phyloP scores from a whole-genome alignment of 64 coral and sea anemone genomes.

The Anthopleura sola region DNA sequence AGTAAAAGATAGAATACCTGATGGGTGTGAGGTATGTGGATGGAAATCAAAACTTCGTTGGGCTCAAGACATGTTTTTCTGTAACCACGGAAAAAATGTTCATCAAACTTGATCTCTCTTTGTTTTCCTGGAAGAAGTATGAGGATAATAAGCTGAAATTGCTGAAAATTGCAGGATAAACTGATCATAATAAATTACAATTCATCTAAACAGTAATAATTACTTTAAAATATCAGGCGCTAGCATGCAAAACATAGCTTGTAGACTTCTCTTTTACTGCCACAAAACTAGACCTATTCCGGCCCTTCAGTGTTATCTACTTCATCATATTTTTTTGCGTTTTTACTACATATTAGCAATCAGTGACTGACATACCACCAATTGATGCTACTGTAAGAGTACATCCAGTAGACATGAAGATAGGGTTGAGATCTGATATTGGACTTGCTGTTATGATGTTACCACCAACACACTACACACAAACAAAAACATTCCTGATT shows the following conservation, averaged over 20 bases:
- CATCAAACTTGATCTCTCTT: conserved; percentile 64
- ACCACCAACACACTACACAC: conserved; percentile 81
- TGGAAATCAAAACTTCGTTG: conserved; percentile 50
- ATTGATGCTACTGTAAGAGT: conserved; percentile 48
- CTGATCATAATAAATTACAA: no score
- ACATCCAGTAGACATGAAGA: conserved; percentile 81
- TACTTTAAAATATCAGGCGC: no score
- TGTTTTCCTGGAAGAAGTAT: conserved; percentile 24
- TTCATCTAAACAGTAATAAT: no score
- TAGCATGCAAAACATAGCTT: no score
- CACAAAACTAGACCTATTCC: no score
- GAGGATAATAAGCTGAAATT: no score
- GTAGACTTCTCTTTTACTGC: no score
- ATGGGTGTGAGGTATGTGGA: conserved; percentile 50
- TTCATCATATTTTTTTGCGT: no score
- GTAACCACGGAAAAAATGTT: conserved; percentile 67
- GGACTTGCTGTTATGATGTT: conserved; percentile 92
- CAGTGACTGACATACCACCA: conserved; percentile 41
- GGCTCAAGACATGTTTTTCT: conserved; percentile 51
- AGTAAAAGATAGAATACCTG: conserved; percentile 24
- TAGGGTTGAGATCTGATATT: conserved; percentile 85
- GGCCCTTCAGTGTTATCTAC: no score
- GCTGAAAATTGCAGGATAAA: no score
- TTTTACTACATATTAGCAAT: no score
- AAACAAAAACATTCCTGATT: background rate